Base-by-base conservation (phyloP, 2,113 vertebrate genomes). In the Lepidothrix coronata region DNA sequence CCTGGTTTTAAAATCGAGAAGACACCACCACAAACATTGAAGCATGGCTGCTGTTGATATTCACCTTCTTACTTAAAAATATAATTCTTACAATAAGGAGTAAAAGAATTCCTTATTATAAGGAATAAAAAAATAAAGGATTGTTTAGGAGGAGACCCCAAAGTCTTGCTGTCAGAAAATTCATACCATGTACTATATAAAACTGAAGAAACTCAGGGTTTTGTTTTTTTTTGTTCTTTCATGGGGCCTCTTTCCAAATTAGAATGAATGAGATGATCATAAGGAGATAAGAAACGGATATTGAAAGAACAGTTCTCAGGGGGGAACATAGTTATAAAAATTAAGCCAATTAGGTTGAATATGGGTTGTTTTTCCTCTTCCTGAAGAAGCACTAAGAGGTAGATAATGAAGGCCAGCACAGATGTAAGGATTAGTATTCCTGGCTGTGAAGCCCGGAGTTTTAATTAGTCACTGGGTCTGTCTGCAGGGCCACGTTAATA, bases 401-500 rank as follows among this genome's bases (percentile, higher is more conserved):
- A 58, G 31, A 31, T 94, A 80, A 94, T 95, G 85, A 94, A 92
- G 89, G 66, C 76, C 52, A 31, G 39, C 10, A 55, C 39, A 76
- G 92, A 85, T 77, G 79, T 22, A 59, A n/a, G 86, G 88, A 94
- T 97, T 85, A 94, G 93, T n/a, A 93, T 95, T 96, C 94, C 94
- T 41, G 78, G 24, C 74, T 82, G 46, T 6, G 52, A 75, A 84
- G 61, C 77, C 39, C 12, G 4, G 20, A 25, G 63, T 54, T 90
- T 81, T 97, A 95, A 97, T 96, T 93, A 97, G 71, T 91, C 44
- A 71, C 73, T 12, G 84, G 63, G 35, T 71, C 49, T 51, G 94
- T 94, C 88, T 89, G 73, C 95, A 80, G 94, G 73, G 91, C 91
- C n/a, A 2, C 0, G 1, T 21, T 90, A 35, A 71, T 35, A 83